Percentiles rank a stretch among this genome's conserved stretches.
Evolutionary conservation across 1,140 invertebrate species (phyloP).

Genomic region (Nixonia krombeini): DNA sequence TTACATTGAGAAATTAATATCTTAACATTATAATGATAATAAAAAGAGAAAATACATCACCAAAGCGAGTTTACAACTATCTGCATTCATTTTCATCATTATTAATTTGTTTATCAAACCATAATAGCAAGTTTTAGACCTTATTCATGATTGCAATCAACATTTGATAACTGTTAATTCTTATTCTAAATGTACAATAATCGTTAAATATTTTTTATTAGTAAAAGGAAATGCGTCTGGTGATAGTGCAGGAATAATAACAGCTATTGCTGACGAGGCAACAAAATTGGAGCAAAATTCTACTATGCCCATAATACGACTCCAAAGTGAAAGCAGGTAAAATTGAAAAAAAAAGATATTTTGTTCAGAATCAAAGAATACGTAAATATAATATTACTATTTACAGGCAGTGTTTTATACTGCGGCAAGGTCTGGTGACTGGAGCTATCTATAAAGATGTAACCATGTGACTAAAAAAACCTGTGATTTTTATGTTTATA

Average conservation of each 20-base stretch:
- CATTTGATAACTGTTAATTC: too few species aligned
- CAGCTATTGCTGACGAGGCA: slow-evolving; percentile 66
- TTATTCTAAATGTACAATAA: too few species aligned
- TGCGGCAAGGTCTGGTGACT: slow-evolving; percentile 62
- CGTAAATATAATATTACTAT: too few species aligned
- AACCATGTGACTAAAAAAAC: slow-evolving; percentile 34
- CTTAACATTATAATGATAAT: too few species aligned
- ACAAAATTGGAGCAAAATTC: slow-evolving; percentile 65
- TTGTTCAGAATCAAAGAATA: too few species aligned
- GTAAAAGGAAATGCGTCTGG: slow-evolving; percentile 64
- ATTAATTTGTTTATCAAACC: too few species aligned
- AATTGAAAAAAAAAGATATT: too few species aligned
- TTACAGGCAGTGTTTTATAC: slow-evolving; percentile 68
- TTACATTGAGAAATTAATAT: too few species aligned
- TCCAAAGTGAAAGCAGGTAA: slow-evolving; percentile 68
- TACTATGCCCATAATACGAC: slow-evolving; percentile 58
- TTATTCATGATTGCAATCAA: not conserved
- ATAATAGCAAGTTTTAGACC: not conserved
- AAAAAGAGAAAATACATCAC: too few species aligned
- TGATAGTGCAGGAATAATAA: slow-evolving; percentile 67
- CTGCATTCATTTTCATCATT: too few species aligned
- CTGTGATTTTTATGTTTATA: slow-evolving; percentile 16
- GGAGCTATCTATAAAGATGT: slow-evolving; percentile 68
- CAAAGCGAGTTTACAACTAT: too few species aligned
- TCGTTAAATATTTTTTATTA: not conserved